These are phyloP conservation scores for Pecten maximus DNA, from an alignment of 2,888 invertebrate genomes.

Conservation along the genomic window DNA sequence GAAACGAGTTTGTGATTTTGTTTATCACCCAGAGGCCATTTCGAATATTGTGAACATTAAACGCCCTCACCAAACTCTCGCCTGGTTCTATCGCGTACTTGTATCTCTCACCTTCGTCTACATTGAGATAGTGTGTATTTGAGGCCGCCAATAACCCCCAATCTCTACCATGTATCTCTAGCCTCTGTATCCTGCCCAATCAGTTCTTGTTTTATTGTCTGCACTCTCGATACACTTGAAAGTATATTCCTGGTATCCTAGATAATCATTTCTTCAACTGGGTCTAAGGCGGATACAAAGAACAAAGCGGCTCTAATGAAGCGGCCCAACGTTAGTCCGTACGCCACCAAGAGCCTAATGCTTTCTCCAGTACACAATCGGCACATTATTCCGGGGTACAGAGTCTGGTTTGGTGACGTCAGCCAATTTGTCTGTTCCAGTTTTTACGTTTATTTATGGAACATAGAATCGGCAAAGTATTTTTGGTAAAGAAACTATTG, in stretches of 20 bases:
- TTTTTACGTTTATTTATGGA: conserved; percentile 35
- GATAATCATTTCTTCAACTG: conserved; percentile 30
- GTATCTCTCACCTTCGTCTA: neutral
- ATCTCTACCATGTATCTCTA: neutral
- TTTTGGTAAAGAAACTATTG: conserved; percentile 23
- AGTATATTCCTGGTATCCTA: neutral
- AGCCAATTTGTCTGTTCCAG: neutral
- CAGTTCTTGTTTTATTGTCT: neutral
- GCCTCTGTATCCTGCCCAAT: neutral
- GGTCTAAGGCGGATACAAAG: conserved; percentile 2
- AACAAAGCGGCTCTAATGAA: neutral
- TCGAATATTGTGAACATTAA: too few relatives aligned
- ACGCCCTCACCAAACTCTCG: neutral
- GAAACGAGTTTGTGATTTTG: too few relatives aligned
- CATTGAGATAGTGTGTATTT: neutral
- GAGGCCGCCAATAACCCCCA: neutral
- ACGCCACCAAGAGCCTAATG: neutral
- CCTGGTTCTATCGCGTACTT: neutral
- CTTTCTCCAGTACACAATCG: neutral
- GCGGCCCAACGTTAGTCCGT: neutral
- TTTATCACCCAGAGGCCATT: too few relatives aligned
- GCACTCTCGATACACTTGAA: conserved; percentile 13
- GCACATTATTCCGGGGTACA: neutral
- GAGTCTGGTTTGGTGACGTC: neutral
- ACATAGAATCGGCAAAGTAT: neutral